Evolutionary conservation across 1,140 invertebrate genomes (phyloP).

Genomic region (Diachasmimorpha longicaudata): DNA sequence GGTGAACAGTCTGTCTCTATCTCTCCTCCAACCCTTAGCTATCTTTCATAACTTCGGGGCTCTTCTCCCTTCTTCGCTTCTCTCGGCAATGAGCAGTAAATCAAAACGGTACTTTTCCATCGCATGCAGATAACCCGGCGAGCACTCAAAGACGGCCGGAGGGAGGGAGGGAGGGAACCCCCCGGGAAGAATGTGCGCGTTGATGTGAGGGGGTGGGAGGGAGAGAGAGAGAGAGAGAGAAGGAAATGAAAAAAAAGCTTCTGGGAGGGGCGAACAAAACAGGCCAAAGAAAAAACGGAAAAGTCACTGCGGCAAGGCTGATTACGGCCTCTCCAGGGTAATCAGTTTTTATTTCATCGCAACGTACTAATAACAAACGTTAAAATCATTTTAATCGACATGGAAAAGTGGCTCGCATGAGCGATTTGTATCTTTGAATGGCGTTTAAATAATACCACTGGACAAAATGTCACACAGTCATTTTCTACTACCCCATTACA

Average conservation of each 20-base stretch:
- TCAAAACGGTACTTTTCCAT: slow-evolving; percentile 44
- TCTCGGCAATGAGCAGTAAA: slow-evolving; percentile 51
- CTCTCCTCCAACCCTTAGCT: neutral
- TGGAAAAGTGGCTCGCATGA: slow-evolving; percentile 14
- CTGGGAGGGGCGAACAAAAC: neutral
- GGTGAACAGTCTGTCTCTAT: neutral
- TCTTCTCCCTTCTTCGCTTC: slow-evolving; percentile 31
- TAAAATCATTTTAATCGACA: slow-evolving; percentile 23
- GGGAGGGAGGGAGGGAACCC: neutral
- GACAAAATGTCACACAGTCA: slow-evolving; percentile 14
- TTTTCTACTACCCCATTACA: neutral
- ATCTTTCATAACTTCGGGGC: neutral
- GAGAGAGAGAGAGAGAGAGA: no score
- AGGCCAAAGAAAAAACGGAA: slow-evolving; percentile 17
- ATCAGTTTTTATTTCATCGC: neutral
- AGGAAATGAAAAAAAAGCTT: neutral
- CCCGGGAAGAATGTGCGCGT: neutral
- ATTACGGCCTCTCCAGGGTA: neutral
- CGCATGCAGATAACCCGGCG: slow-evolving; percentile 41
- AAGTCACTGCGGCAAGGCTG: slow-evolving; percentile 22
- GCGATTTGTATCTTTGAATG: slow-evolving; percentile 13
- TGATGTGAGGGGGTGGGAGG: neutral
- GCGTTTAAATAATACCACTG: slow-evolving; percentile 25
- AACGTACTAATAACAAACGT: slow-evolving; percentile 12
- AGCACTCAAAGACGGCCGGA: neutral